Evolutionary conservation across 2,113 vertebrate genomes (phyloP).

Genomic region (Paramormyrops kingsleyae): DNA sequence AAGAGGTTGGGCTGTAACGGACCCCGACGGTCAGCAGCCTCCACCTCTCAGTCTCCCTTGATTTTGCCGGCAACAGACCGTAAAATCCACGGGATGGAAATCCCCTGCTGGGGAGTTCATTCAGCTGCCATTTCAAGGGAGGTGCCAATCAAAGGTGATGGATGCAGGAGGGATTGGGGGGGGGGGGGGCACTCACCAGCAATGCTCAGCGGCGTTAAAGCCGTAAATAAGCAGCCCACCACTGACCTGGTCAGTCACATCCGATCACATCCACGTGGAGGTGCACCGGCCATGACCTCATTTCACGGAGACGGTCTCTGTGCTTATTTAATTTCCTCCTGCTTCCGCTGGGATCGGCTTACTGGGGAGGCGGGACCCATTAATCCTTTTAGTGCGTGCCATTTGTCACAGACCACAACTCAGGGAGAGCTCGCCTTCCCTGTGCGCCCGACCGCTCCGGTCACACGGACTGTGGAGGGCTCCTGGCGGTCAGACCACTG

Average conservation of each 20-base stretch:
- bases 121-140: background rate
- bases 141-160: background rate
- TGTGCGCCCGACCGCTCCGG: background rate
- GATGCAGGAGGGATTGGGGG: background rate
- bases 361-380: background rate
- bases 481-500: background rate
- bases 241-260: background rate
- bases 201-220: background rate
- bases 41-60: background rate
- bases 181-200: background rate
- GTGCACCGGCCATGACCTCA: background rate
- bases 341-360: background rate
- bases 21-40: background rate
- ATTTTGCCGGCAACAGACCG: background rate
- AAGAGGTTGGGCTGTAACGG: background rate
- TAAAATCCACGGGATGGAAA: background rate
- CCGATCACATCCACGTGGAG: background rate
- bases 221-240: background rate
- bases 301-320: background rate
- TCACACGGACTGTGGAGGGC: background rate
- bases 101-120: background rate
- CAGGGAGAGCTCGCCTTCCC: background rate
- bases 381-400: constrained; percentile 4
- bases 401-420: constrained; percentile 9
- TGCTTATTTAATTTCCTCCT: constrained; percentile 9